These are phyloP conservation scores for Noctua pronuba DNA, from an alignment of 2,888 invertebrate genomes.

Conservation along the genomic window DNA sequence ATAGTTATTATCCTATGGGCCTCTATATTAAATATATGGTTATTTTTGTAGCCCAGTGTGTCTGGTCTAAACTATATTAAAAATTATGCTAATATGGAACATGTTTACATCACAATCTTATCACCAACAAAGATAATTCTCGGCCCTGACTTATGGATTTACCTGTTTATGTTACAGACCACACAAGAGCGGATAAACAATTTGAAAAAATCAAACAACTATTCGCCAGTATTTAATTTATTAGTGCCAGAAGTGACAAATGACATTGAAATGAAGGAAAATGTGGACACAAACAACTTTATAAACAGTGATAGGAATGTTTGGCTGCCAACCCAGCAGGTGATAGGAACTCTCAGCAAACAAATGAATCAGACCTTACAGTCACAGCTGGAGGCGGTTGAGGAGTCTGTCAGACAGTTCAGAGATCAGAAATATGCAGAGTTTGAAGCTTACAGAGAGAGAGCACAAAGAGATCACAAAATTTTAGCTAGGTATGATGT, in stretches of 20 bases:
- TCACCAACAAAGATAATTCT: constrained; percentile 52
- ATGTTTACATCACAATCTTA: constrained; percentile 58
- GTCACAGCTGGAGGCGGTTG: constrained; percentile 92
- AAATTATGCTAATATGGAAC: constrained; percentile 34
- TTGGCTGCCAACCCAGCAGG: constrained; percentile 88
- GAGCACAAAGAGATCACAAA: constrained; percentile 93
- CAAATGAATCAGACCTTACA: constrained; percentile 93
- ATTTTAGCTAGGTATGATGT: constrained; percentile 90
- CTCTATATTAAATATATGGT: not conserved
- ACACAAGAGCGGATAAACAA: constrained; percentile 90
- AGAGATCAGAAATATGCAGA: constrained; percentile 94
- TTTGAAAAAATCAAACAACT: constrained; percentile 91
- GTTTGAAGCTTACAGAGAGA: constrained; percentile 93
- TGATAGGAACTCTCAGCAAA: constrained; percentile 91
- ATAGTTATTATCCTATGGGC: not conserved
- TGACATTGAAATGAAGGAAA: constrained; percentile 89
- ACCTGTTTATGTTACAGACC: constrained; percentile 84
- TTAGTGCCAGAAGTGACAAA: constrained; percentile 90
- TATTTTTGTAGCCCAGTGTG: not conserved
- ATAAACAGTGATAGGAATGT: constrained; percentile 79
- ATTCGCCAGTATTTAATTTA: constrained; percentile 93
- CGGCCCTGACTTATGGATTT: constrained; percentile 54
- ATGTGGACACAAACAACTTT: constrained; percentile 85
- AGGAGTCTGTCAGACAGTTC: constrained; percentile 94
- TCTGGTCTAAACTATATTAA: constrained; percentile 26